Evolutionary conservation across 2,113 vertebrate species (phyloP).

Genomic region (Paramisgurnus dabryanus): DNA sequence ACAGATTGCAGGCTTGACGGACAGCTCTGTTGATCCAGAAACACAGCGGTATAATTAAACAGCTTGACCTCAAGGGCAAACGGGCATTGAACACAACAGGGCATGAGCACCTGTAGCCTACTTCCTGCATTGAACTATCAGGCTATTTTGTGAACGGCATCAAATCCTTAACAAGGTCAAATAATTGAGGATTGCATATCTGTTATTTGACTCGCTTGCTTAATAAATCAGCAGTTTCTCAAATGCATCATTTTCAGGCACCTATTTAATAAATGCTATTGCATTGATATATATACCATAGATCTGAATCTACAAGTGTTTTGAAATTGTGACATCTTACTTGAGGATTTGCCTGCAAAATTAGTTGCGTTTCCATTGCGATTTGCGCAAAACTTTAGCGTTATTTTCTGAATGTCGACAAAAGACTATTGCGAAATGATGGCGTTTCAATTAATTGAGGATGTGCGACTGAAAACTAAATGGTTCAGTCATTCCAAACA

Average conservation of each 20-base stretch:
- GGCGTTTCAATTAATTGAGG: too few relatives aligned
- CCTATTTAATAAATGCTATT: not conserved
- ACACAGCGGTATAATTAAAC: slow-evolving; percentile 11
- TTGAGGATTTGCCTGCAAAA: too few relatives aligned
- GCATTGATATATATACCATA: too few relatives aligned
- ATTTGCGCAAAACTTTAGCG: too few relatives aligned
- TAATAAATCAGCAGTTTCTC: not conserved
- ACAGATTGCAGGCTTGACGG: slow-evolving; percentile 22
- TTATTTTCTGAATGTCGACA: too few relatives aligned
- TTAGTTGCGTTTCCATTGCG: too few relatives aligned
- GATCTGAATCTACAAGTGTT: too few relatives aligned
- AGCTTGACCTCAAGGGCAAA: not conserved
- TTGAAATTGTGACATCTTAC: too few relatives aligned
- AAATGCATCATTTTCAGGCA: not conserved
- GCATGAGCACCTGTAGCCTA: slow-evolving; percentile 14
- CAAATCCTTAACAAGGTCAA: not conserved
- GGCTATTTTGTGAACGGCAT: not conserved
- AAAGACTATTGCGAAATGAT: too few relatives aligned
- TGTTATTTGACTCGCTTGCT: not conserved
- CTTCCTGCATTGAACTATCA: not conserved
- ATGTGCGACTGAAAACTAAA: too few relatives aligned
- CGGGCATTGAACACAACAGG: slow-evolving; percentile 1
- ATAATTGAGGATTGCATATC: not conserved
- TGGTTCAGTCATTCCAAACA: too few relatives aligned
- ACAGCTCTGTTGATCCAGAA: slow-evolving; percentile 6